A percentile compares a stretch with the other conserved stretches of the same genome.
Evolutionary conservation across 23 tunicate species (phyloP).

Genomic region (Ciona savignyi): DNA sequence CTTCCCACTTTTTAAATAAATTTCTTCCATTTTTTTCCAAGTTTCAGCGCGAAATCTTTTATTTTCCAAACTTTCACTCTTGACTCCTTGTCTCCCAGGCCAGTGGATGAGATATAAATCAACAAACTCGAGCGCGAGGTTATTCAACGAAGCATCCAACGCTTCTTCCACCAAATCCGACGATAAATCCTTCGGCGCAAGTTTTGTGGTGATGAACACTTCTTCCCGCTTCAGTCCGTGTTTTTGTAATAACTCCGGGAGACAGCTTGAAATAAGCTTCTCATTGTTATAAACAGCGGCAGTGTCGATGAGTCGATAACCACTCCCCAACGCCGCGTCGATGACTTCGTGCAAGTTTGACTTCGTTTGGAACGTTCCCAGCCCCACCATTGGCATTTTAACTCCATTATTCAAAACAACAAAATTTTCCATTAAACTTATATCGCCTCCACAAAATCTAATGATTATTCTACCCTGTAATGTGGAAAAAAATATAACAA

Average conservation of each 20-base stretch:
- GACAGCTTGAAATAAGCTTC: slow-evolving; percentile 17
- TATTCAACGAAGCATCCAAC: slow-evolving; percentile 36
- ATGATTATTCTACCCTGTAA: no score
- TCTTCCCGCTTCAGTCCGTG: slow-evolving; percentile 40
- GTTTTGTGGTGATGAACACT: slow-evolving; percentile 78
- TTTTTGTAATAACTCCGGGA: slow-evolving; percentile 38
- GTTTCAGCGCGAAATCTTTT: slow-evolving; percentile 27
- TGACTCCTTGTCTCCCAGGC: slow-evolving; percentile 77
- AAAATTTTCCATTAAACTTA: no score
- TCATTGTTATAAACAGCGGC: slow-evolving; percentile 82
- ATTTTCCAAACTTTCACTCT: slow-evolving; percentile 24
- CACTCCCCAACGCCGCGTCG: slow-evolving; percentile 39
- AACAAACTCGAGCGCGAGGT: slow-evolving; percentile 30
- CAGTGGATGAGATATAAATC: slow-evolving; percentile 81
- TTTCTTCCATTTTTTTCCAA: slow-evolving; percentile 55
- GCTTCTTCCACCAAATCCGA: slow-evolving; percentile 23
- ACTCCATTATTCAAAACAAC: slow-evolving; percentile 23
- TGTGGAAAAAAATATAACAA: no score
- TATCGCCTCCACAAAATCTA: no score
- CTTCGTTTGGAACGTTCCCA: slow-evolving; percentile 69
- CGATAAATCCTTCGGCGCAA: slow-evolving; percentile 57
- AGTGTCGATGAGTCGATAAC: slow-evolving; percentile 68
- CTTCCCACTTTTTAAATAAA: slow-evolving; percentile 17
- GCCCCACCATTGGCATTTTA: slow-evolving; percentile 33
- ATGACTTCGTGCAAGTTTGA: slow-evolving; percentile 8